Evolutionary conservation across 2,113 vertebrate species (phyloP).

Genomic region (Megaptera novaeangliae): DNA sequence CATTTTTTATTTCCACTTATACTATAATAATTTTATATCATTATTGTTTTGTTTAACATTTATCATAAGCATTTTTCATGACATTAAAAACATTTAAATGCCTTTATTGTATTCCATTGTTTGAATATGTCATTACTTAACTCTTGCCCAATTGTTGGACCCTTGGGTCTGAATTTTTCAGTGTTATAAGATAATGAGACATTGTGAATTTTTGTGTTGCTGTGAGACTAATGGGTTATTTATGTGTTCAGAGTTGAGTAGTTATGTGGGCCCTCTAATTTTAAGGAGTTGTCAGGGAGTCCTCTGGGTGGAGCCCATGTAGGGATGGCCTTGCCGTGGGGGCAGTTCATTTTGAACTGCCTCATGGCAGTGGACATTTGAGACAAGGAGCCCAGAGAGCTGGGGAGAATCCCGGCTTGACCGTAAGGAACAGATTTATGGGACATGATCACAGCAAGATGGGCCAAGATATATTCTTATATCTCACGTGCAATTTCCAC

Average conservation of each 20-base stretch:
- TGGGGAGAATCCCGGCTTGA: neutral
- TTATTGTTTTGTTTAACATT: conserved; percentile 13
- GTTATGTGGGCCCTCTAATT: neutral
- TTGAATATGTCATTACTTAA: neutral
- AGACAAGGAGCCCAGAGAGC: neutral
- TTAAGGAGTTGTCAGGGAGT: neutral
- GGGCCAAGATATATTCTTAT: neutral
- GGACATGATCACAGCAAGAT: neutral
- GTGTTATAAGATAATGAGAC: neutral
- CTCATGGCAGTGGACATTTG: neutral
- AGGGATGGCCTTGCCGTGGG: neutral
- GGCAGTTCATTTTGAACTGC: neutral
- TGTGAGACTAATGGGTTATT: neutral
- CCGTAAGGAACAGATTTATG: neutral
- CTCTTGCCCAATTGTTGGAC: neutral
- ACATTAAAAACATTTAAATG: conserved; percentile 30
- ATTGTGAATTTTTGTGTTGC: conserved; percentile 1
- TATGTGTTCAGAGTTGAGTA: neutral
- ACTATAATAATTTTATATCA: neutral
- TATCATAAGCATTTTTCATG: conserved; percentile 4
- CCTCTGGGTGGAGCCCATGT: neutral
- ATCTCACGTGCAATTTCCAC: neutral
- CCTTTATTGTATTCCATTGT: neutral
- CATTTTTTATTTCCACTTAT: conserved; percentile 19
- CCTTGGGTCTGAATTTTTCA: neutral